These are phyloP conservation scores for Cherax quadricarinatus DNA, from an alignment of 1,140 invertebrate genomes.

Conservation along the genomic window DNA sequence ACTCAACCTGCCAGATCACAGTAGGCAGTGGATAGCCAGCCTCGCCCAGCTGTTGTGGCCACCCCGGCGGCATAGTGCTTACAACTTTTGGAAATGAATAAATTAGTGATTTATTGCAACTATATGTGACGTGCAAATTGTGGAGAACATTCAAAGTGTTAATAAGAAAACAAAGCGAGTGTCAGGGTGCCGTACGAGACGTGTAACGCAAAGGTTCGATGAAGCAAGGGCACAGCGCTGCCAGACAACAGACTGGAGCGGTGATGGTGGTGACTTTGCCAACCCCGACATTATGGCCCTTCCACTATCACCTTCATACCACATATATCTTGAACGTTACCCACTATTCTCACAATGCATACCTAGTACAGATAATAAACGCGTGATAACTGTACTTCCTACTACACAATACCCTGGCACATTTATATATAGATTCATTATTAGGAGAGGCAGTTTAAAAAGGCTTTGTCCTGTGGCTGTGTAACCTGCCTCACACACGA, in stretches of 20 bases:
- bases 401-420: neutral
- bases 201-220: slow-evolving; percentile 60
- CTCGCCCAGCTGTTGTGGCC: slow-evolving; percentile 45
- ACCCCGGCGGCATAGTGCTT: neutral
- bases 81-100: neutral
- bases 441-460: slow-evolving; percentile 8
- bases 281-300: slow-evolving; percentile 24
- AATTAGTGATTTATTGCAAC: neutral
- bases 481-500: neutral
- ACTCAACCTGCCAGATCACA: slow-evolving; percentile 68
- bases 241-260: slow-evolving; percentile 50
- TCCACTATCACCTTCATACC: neutral
- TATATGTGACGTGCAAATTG: neutral
- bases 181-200: slow-evolving; percentile 51
- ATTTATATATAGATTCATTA: neutral
- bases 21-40: slow-evolving; percentile 45
- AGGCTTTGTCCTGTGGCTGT: slow-evolving; percentile 36
- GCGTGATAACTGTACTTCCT: neutral
- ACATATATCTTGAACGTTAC: neutral
- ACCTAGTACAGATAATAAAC: neutral
- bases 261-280: slow-evolving; percentile 35
- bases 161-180: neutral
- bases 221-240: slow-evolving; percentile 49
- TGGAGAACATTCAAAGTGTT: neutral
- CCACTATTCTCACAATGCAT: neutral